Percentiles rank a stretch among this genome's conserved stretches.
Conservation (phyloP, 1,140 invertebrate genomes). For the Schlechtendalia chinensis region DNA sequence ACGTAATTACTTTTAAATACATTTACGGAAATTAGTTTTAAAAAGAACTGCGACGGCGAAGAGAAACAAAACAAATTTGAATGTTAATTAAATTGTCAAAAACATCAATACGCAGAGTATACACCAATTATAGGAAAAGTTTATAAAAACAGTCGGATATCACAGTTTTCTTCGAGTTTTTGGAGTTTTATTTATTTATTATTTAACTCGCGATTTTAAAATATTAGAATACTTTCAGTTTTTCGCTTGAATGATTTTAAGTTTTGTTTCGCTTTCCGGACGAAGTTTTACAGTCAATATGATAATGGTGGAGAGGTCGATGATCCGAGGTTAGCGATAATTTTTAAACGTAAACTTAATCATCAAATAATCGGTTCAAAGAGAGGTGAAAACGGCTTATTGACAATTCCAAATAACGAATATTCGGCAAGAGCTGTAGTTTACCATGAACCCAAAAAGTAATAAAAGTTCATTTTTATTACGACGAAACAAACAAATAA, state of each 20-base stretch:
- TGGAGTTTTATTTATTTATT: not conserved
- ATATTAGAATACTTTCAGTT: not conserved
- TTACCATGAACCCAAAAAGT: too few species aligned
- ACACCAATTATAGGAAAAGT: not conserved
- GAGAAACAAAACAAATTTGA: not conserved
- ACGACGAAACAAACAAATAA: too few species aligned
- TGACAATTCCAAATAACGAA: too few species aligned
- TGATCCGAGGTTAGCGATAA: not conserved
- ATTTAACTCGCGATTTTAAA: not conserved
- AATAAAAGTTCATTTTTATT: too few species aligned
- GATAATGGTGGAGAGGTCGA: not conserved
- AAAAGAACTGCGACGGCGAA: not conserved
- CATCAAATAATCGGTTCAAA: too few species aligned
- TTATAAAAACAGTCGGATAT: not conserved
- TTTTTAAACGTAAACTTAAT: too few species aligned
- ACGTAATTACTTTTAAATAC: not conserved
- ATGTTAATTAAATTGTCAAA: conserved; percentile 10
- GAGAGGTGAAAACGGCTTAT: too few species aligned
- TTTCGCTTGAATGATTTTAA: not conserved
- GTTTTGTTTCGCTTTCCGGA: not conserved
- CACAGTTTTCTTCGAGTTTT: not conserved
- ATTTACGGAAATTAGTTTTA: not conserved
- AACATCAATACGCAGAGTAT: not conserved
- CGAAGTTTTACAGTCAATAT: not conserved
- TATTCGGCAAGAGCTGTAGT: too few species aligned